A percentile compares a stretch with the other conserved stretches of the same genome.
Conservation (phyloP, 2,797 vertebrate species). For the Halcyon badia region DNA sequence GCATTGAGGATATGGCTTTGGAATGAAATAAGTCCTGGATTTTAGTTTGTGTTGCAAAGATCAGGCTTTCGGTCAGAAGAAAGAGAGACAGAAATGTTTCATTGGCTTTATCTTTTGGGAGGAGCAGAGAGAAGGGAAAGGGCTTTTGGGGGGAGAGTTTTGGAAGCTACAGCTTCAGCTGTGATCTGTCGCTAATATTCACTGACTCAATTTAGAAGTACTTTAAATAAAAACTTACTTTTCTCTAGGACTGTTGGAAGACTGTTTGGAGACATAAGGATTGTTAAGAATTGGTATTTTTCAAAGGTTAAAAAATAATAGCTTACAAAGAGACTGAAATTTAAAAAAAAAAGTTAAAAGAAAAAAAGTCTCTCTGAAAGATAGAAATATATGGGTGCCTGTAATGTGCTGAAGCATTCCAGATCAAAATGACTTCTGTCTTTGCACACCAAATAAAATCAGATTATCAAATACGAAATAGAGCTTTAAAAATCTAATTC, state of each 20-base stretch:
- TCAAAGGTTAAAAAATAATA: neutral
- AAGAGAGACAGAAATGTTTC: neutral
- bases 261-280: neutral
- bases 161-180: neutral
- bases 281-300: slow-evolving; percentile 22
- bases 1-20: neutral
- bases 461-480: slow-evolving; percentile 11
- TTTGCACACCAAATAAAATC: slow-evolving; percentile 21
- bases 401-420: neutral
- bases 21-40: neutral
- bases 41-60: neutral
- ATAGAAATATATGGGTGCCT: neutral
- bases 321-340: neutral
- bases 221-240: slow-evolving; percentile 1
- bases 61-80: neutral
- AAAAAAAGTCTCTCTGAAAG: neutral
- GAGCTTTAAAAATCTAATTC: slow-evolving; percentile 4
- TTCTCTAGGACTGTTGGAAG: slow-evolving; percentile 5
- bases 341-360: neutral
- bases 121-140: neutral
- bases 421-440: slow-evolving; percentile 17
- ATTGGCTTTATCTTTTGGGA: neutral
- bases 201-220: neutral
- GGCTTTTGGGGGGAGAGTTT: neutral
- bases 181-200: neutral